Evolutionary conservation across 2,113 vertebrate genomes (phyloP), one percentile per base, ranked within the genome.

Genomic region (Callipepla squamata): DNA sequence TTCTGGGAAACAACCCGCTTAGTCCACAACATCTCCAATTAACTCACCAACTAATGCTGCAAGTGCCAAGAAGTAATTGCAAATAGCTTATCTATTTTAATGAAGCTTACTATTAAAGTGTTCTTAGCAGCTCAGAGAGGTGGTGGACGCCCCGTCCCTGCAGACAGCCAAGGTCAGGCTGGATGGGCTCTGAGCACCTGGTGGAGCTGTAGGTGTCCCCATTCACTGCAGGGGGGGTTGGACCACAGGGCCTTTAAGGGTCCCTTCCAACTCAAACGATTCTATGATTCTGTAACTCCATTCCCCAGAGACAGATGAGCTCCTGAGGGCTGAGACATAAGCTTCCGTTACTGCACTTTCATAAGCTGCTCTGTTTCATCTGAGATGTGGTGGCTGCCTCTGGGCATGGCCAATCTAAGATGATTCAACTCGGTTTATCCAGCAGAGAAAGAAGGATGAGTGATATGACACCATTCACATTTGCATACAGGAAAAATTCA

Each of bases 51-150:
- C 63, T 76, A 81, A 95, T 28, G 51, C 69, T 80, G 80, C 25
- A 86, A 95, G 86, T 84, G 86, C 34, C 80, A 90, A 84, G 77
- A 84, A 19, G 70, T 86, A 96, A 93, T 74, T 91, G 50, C 32
- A 87, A 95, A 75, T 14, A 76, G 53, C 78, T 89, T 81, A 73
- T 83, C 48, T 82, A 21, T 61, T 90, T 80, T 87, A 92, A 90
- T 55, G 50, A 92, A 89, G 62, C 30, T 53, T 18, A 9, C 10
- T 65, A 93, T 76, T 48, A 55, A 89, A 79, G 14, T 23, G 84
- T 67, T 62, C 70, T 73, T 62, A 62, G 50, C 51, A 53, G 28
- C 51, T 10, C 51, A 28, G 26, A 53, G 51, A 53, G 15, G 51
- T 17, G 51, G 15, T 28, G 26, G 26, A 53, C 15, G 15, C 51